Evolutionary conservation across 2,113 vertebrate species (phyloP).

Genomic region (Diglossa brunneiventris): DNA sequence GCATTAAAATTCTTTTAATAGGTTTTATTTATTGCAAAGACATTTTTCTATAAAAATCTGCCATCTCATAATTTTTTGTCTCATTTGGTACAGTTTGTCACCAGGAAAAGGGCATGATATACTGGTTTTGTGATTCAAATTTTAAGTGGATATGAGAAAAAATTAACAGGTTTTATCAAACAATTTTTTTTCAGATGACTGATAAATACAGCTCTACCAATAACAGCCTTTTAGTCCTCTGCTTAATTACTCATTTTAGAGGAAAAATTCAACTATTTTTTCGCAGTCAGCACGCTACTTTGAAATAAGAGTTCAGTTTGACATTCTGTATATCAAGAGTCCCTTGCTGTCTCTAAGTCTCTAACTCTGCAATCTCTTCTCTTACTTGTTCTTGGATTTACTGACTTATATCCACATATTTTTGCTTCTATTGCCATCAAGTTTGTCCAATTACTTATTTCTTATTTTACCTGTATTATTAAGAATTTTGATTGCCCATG

Average conservation of each 20-base stretch:
- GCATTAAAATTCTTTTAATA: background rate
- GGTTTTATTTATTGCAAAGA: background rate
- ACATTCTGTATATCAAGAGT: background rate
- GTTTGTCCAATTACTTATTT: background rate
- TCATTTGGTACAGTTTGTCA: background rate
- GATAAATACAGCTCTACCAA: background rate
- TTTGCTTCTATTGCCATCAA: background rate
- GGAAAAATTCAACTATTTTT: background rate
- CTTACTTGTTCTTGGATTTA: background rate
- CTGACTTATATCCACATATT: background rate
- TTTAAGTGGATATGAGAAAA: background rate
- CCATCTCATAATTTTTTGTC: background rate
- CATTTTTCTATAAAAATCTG: background rate
- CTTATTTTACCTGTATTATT: background rate
- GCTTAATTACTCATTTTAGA: background rate
- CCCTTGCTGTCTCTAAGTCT: background rate
- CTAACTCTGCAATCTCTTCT: background rate
- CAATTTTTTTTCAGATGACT: background rate
- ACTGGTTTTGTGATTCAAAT: background rate
- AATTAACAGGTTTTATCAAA: background rate
- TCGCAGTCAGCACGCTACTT: background rate
- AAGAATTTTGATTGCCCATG: background rate
- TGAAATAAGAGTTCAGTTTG: background rate
- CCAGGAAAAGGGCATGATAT: background rate
- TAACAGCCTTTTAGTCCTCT: background rate